Conservation (phyloP, 2,113 vertebrate genomes). For the Nothoprocta pentlandii region DNA sequence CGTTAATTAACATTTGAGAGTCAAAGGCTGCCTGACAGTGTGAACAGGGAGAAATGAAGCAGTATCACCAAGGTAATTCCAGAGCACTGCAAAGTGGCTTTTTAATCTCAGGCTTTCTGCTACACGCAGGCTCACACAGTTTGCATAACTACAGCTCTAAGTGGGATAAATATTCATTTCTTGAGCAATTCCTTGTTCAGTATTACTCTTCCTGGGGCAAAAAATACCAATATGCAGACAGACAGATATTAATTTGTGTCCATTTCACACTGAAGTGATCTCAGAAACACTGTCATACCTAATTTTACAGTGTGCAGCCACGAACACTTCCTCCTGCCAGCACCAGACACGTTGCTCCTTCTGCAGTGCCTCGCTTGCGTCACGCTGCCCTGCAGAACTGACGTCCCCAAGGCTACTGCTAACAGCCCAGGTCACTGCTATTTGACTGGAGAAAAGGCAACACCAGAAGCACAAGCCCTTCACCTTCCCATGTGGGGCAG, state of each 20-base stretch:
- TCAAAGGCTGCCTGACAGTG: background rate
- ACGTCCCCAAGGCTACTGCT: background rate
- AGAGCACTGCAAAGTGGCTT: background rate
- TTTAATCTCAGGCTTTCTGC: background rate
- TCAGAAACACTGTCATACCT: background rate
- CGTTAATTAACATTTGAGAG: constrained; percentile 31
- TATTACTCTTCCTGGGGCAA: background rate
- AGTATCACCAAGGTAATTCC: rapidly evolving
- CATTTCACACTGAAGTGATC: background rate
- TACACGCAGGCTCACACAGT: background rate
- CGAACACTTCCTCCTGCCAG: rapidly evolving
- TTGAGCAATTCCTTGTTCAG: background rate
- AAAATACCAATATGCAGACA: background rate
- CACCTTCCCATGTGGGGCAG: background rate
- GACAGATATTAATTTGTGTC: background rate
- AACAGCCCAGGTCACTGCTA: background rate
- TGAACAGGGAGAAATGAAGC: background rate
- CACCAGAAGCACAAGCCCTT: background rate
- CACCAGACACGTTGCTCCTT: background rate
- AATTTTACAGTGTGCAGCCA: background rate
- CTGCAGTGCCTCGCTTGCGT: background rate
- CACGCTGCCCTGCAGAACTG: background rate
- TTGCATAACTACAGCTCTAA: background rate
- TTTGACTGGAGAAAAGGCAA: background rate
- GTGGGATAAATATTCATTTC: background rate